Conservation (phyloP, 2,797 vertebrate genomes). For the Anisognathus igniventris region DNA sequence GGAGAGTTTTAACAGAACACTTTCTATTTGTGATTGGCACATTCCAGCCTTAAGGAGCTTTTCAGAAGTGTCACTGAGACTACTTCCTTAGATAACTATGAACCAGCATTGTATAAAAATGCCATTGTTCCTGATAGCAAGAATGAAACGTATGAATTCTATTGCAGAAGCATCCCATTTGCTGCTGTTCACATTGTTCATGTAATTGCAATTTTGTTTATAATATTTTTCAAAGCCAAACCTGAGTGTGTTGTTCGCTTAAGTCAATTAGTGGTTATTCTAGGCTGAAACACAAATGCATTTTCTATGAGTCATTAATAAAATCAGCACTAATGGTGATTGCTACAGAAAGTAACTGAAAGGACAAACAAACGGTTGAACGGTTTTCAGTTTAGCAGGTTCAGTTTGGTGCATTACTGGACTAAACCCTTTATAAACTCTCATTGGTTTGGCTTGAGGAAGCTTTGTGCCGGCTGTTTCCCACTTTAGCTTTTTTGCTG, state of each 20-base stretch:
- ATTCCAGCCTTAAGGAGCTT: not conserved
- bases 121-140: not conserved
- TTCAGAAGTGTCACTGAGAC: not conserved
- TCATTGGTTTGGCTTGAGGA: constrained; percentile 43
- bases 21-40: not conserved
- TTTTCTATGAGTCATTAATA: constrained; percentile 65
- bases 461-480: constrained; percentile 40
- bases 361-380: constrained; percentile 63
- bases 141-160: not conserved
- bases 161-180: not conserved
- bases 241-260: not conserved
- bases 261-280: not conserved
- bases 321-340: constrained; percentile 32
- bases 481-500: constrained; percentile 60
- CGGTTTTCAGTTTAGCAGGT: constrained; percentile 43
- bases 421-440: constrained; percentile 51
- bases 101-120: not conserved
- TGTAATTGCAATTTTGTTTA: not conserved
- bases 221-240: not conserved
- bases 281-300: constrained; percentile 1
- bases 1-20: not conserved
- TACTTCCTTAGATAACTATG: not conserved
- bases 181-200: not conserved
- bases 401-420: constrained; percentile 16
- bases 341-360: constrained; percentile 62